Evolutionary conservation across 2,888 invertebrate genomes (phyloP), one percentile per base, ranked within the genome.

Genomic region (Ceramica pisi): DNA sequence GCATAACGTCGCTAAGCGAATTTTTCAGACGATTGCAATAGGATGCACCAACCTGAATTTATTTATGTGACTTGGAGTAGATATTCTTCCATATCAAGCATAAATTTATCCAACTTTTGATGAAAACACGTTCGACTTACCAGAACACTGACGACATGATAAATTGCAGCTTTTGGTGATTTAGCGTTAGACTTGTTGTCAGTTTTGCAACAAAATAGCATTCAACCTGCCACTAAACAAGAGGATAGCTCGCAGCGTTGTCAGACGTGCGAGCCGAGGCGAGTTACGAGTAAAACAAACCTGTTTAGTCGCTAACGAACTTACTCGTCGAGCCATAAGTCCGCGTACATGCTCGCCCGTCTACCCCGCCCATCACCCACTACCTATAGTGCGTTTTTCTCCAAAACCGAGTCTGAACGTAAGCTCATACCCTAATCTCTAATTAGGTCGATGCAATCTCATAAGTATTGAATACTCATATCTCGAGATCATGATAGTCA

Each of bases 21-120:
- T 41, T 48, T 23, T 60, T 19, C 26, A 71, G 14, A 38, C 19
- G 26, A 72, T 61, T 61, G 16, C 10, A 23, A 48, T 55, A 41
- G 9, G 6, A 23, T 9, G 16, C 1, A 46, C 19, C 19, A 41
- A 14, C 38, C 41, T 41, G 41, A 41, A 14, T 41, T 14, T 19
- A 46, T 46, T 16, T 16, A 38, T 14, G 21, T 19, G 21, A 31
- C 12, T 23, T 56, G 19, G 55, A 56, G 55, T 10, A 35, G 10
- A 35, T n/a, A 7, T 19, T 56, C n/a, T 56, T 35, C 35, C 55
- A 21, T 50, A 0, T 19, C n/a, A 3, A n/a, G n/a, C n/a, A 19
- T 48, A 48, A 7, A 44, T 26, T 44, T 12, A n/a, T 44, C 7
- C 19, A 19, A 8, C 44, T 16, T 44, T 16, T 1, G 26, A 26